Evolutionary conservation across 2,888 invertebrate species (phyloP), one percentile per base, ranked within the genome.

Genomic region (Malthinus flaveolus): DNA sequence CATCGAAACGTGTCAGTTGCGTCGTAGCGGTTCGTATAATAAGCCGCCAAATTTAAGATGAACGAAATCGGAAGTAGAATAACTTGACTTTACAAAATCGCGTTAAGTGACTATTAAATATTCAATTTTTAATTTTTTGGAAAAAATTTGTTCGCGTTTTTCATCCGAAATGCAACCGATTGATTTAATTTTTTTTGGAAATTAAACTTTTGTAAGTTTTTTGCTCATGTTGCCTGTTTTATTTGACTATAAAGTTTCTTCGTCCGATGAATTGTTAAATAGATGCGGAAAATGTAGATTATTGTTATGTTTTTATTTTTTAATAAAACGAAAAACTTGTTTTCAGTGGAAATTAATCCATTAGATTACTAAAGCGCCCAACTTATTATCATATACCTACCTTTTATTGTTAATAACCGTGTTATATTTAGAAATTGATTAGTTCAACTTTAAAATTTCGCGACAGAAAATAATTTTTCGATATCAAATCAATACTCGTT

Each of bases 1-100:
- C 59, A 59, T 56, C 56, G 51, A 60, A 63, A 50, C 53, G 59
- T 55, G 56, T 53, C 64, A 68, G 68, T 68, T 64, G 62, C 62
- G 63, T 60, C 65, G 60, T 62, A 66, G 65, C 66, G 57, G 62
- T 63, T 61, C 59, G 58, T 59, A 51, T 50, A 66, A 66, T 51
- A 64, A 64, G 63, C 66, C 66, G 68, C 66, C 65, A 64, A 66
- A 60, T 59, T 59, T 59, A 53, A 59, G 32, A 57, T 59, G 52
- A 48, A 32, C 39, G 37, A 57, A 57, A 23, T 46, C 56, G 56
- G 46, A 56, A 56, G 35, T 49, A 56, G 10, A 51, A 42, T 42
- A 34, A 39, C 52, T 32, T 36, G 53, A 53, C 37, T 47, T 53
- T 33, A 32, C 46, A 32, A 35, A 44, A 32, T n/a, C 31, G 45